A percentile compares a stretch with the other conserved stretches of the same genome.
These are phyloP conservation scores for Morinoia aosen DNA, from an alignment of 2,888 invertebrate genomes.

Conservation along the genomic window DNA sequence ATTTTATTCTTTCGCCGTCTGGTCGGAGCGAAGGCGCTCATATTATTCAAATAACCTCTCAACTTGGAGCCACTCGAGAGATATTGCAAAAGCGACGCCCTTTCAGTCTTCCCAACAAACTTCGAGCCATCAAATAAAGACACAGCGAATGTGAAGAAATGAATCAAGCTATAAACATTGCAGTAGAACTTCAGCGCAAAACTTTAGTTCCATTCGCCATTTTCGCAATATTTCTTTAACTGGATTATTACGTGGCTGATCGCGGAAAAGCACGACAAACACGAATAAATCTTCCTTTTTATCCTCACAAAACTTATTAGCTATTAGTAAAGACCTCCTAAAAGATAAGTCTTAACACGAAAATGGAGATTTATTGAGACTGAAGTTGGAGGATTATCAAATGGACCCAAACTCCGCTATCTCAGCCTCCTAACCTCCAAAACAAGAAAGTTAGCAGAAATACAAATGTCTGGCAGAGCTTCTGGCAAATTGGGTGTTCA, in stretches of 20 bases:
- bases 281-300: background rate
- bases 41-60: background rate
- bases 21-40: background rate
- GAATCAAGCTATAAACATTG: background rate
- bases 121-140: constrained; percentile 10
- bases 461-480: background rate
- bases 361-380: background rate
- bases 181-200: background rate
- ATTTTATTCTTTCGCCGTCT: background rate
- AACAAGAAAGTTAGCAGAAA: background rate
- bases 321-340: background rate
- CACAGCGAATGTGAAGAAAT: constrained; percentile 10
- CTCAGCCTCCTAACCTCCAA: background rate
- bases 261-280: background rate
- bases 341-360: background rate
- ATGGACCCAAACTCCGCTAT: background rate
- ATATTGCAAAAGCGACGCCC: background rate
- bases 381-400: background rate
- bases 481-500: background rate
- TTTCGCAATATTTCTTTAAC: background rate
- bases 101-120: background rate
- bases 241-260: background rate
- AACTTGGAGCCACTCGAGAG: background rate
- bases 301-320: background rate
- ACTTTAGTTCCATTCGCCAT: background rate